Percentiles rank a stretch among this genome's conserved stretches.
Conservation (phyloP, 2,113 vertebrate species). For the Nerophis ophidion region DNA sequence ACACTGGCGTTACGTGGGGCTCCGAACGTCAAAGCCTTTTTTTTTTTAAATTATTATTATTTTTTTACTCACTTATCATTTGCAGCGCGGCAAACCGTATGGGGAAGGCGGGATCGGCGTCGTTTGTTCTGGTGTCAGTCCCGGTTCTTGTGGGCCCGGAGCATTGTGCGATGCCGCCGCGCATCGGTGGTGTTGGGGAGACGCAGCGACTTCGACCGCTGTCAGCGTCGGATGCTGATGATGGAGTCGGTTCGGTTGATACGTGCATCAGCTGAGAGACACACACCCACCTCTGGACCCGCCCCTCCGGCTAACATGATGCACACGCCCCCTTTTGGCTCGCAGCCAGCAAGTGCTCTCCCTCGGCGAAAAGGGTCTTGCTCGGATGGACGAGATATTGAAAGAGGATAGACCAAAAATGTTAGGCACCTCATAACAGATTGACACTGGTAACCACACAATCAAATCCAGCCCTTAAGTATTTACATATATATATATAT, state of each 20-base stretch:
- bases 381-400: not conserved
- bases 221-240: slow-evolving; percentile 73
- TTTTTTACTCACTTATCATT: slow-evolving; percentile 24
- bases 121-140: slow-evolving; percentile 38
- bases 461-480: not conserved
- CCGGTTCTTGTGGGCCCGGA: slow-evolving; percentile 24
- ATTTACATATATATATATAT: too few species aligned
- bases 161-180: slow-evolving; percentile 33
- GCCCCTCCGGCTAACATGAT: slow-evolving; percentile 54
- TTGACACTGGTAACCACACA: not conserved
- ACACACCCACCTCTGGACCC: slow-evolving; percentile 69
- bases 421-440: not conserved
- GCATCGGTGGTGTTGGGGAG: slow-evolving; percentile 35
- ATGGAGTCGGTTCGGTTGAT: slow-evolving; percentile 68
- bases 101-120: slow-evolving; percentile 56
- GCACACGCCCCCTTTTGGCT: slow-evolving; percentile 63
- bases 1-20: slow-evolving; percentile 37
- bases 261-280: slow-evolving; percentile 72
- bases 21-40: slow-evolving; percentile 57
- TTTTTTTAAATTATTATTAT: slow-evolving; percentile 50
- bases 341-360: slow-evolving; percentile 42
- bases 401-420: not conserved
- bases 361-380: slow-evolving; percentile 27
- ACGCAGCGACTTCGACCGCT: slow-evolving; percentile 60
- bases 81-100: slow-evolving; percentile 40